A percentile compares a stretch with the other conserved stretches of the same genome.
Evolutionary conservation across 2,797 vertebrate genomes (phyloP).

Genomic region (Epinephelus coioides): DNA sequence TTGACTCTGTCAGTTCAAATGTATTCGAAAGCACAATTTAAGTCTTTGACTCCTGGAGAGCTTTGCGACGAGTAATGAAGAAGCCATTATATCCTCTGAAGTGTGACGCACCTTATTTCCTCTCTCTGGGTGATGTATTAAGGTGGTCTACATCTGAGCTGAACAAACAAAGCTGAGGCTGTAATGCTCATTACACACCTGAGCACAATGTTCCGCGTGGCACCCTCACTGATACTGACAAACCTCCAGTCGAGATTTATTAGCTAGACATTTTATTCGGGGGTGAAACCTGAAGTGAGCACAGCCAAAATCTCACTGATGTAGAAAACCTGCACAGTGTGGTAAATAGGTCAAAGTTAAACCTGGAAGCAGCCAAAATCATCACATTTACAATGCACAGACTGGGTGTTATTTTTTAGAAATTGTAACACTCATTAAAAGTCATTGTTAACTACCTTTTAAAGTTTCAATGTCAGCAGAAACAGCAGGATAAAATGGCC

Average conservation of each 20-base stretch:
- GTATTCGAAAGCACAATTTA: conserved; percentile 7
- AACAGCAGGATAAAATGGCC: no score
- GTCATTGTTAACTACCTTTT: no score
- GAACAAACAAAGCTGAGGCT: not conserved
- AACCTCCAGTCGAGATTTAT: not conserved
- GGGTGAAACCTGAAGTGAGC: not conserved
- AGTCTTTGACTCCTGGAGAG: not conserved
- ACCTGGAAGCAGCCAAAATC: not conserved
- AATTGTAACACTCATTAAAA: no score
- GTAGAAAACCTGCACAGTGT: not conserved
- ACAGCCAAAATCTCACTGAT: not conserved
- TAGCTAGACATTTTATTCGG: not conserved
- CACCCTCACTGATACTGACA: not conserved
- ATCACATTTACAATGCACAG: not conserved
- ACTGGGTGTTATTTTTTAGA: not conserved
- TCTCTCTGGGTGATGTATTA: not conserved
- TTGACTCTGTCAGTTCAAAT: not conserved
- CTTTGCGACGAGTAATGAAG: conserved; percentile 3
- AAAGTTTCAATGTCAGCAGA: no score
- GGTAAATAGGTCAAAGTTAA: not conserved
- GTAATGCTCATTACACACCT: not conserved
- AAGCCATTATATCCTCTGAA: conserved; percentile 8
- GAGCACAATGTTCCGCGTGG: not conserved
- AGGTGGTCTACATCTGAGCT: not conserved
- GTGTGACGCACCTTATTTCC: conserved; percentile 20